Conservation (phyloP, 2,113 vertebrate species). For the Sapajus apella region DNA sequence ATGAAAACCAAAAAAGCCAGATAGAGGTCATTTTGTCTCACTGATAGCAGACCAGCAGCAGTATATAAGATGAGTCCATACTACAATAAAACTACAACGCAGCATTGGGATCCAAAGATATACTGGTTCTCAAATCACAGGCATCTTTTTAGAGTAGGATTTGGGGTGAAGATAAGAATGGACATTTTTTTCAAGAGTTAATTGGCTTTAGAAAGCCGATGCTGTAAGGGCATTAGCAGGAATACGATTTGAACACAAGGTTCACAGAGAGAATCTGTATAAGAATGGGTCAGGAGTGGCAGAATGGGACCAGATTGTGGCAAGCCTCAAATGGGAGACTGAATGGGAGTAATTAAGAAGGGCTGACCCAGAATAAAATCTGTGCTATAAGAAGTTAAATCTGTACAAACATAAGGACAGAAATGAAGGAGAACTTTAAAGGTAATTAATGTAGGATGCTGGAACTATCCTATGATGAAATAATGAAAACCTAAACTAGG, state of each 20-base stretch:
- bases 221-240: neutral
- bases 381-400: neutral
- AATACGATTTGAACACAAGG: neutral
- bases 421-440: neutral
- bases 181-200: neutral
- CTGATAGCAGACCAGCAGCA: neutral
- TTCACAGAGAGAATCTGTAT: neutral
- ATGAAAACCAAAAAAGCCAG: constrained; percentile 2
- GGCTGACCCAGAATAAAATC: neutral
- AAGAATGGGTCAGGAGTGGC: neutral
- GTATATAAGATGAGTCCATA: neutral
- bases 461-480: neutral
- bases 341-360: neutral
- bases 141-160: neutral
- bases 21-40: neutral
- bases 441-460: neutral
- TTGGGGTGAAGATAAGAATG: neutral
- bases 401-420: neutral
- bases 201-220: neutral
- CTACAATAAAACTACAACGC: neutral
- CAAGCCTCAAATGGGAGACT: neutral
- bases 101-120: neutral
- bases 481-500: neutral
- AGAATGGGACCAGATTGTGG: neutral
- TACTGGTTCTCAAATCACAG: neutral